A percentile compares a stretch with the other conserved stretches of the same genome.
These are phyloP conservation scores for Cephus pulcher DNA, from an alignment of 2,888 invertebrate species.

Conservation along the genomic window DNA sequence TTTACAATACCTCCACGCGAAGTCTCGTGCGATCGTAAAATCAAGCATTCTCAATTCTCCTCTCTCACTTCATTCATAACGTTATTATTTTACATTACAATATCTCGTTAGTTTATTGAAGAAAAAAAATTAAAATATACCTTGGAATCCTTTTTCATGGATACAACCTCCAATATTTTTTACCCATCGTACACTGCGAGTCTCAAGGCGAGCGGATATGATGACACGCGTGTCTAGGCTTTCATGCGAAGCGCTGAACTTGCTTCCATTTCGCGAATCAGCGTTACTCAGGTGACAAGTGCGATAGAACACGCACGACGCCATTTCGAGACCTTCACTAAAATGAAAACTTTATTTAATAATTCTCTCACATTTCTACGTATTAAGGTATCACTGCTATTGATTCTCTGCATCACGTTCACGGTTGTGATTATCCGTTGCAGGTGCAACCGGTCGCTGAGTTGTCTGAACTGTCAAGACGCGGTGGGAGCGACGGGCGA, in stretches of 20 bases:
- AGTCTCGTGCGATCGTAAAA: neutral
- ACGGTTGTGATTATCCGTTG: slow-evolving; percentile 29
- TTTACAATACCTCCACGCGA: neutral
- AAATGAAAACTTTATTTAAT: neutral
- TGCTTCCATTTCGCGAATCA: neutral
- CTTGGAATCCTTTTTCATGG: neutral
- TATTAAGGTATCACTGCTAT: neutral
- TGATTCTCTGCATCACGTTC: neutral
- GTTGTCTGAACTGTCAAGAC: slow-evolving; percentile 87
- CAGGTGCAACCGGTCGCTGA: slow-evolving; percentile 96
- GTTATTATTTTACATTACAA: neutral
- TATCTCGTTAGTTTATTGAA: neutral
- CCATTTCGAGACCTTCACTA: neutral
- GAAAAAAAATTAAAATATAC: neutral
- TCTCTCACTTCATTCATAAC: neutral
- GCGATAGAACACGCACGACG: neutral
- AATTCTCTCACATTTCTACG: neutral
- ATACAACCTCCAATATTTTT: neutral
- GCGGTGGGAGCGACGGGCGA: slow-evolving; percentile 77
- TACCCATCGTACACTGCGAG: neutral
- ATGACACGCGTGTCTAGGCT: neutral
- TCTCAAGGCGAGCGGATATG: neutral
- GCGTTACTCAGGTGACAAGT: neutral
- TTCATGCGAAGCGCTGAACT: neutral
- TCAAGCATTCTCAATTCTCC: neutral